Base-by-base conservation (phyloP, 2,888 invertebrate genomes). In the Pocota personata region DNA sequence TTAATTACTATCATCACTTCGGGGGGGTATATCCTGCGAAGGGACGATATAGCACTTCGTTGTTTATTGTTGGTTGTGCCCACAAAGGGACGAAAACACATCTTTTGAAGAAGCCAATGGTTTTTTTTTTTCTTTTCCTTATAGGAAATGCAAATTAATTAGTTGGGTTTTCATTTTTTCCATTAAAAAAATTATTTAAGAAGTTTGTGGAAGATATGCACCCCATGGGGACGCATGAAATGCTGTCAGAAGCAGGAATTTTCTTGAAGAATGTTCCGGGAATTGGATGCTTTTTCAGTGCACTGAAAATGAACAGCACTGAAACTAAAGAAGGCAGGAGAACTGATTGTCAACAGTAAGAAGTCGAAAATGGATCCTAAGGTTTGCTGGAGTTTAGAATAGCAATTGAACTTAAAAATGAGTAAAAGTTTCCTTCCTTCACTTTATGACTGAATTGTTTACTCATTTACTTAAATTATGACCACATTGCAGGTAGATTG, bases 1-100 rank as follows among this genome's bases (percentile, higher is more conserved):
- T 52, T 67, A 52, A 67, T 67, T 67, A 67, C 40, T 24, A 37
- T 52, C 52, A 67, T 37, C 16, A 50, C 37, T 67, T 52, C 8
- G 21, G 21, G 52, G n/a, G 16, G 48, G 14, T 30, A 19, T 35
- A 14, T 2, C 2, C 5, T 12, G 30, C 5, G 8, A 14, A n/a
- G 55, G 8, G n/a, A 14, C 16, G 16, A 10, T 19, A 16, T 7
- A 6, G 1, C n/a, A 7, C 16, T 32, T 16, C n/a, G 12, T 32
- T 32, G 10, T n/a, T 32, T 55, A 8, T 16, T 8, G 12, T 14
- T 52, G 12, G 30, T 30, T 12, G 2, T 27, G 27, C 14, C 50
- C 52, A 30, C 5, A 0, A 24, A 12, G 14, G 27, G 27, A 27
- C 52, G 30, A 24, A 40, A 14, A n/a, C 14, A 40, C 40, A 14